Conservation (phyloP, 2,888 invertebrate genomes). For the Salpingus planirostris region DNA sequence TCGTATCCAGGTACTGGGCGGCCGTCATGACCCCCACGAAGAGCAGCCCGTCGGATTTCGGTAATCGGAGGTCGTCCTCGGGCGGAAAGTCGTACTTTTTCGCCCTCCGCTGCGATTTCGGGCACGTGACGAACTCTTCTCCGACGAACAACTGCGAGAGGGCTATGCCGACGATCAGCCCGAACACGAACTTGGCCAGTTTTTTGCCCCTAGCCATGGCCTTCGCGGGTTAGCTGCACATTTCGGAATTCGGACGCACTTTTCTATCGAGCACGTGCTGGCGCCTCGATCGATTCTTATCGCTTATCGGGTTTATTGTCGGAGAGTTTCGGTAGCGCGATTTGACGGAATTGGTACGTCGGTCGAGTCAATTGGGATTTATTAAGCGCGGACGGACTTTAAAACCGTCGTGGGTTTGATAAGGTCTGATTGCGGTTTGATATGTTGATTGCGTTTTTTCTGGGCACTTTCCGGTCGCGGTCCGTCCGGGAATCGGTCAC, state of each 20-base stretch:
- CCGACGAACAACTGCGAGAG: slow-evolving; percentile 20
- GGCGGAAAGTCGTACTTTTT: slow-evolving; percentile 15
- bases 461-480: too few species aligned
- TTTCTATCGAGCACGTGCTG: too few species aligned
- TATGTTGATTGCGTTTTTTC: too few species aligned
- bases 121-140: slow-evolving; percentile 7
- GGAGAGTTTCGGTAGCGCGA: too few species aligned
- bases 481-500: background rate
- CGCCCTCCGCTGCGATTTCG: slow-evolving; percentile 6
- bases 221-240: too few species aligned
- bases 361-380: too few species aligned
- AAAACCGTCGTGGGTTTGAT: too few species aligned
- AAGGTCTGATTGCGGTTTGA: background rate
- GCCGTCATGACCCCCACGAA: slow-evolving; percentile 98
- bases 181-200: slow-evolving; percentile 30
- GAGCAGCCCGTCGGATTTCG: slow-evolving; percentile 42
- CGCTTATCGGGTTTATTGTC: too few species aligned
- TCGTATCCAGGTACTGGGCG: slow-evolving; percentile 75
- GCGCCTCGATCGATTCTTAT: too few species aligned
- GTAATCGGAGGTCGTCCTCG: background rate
- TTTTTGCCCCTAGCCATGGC: slow-evolving; percentile 30
- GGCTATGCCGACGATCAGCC: slow-evolving; percentile 30
- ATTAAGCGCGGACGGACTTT: too few species aligned
- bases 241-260: too few species aligned
- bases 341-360: too few species aligned